A percentile compares a stretch with the other conserved stretches of the same genome.
These are phyloP conservation scores for Leistus spinibarbis DNA, from an alignment of 2,888 invertebrate genomes.

Conservation along the genomic window DNA sequence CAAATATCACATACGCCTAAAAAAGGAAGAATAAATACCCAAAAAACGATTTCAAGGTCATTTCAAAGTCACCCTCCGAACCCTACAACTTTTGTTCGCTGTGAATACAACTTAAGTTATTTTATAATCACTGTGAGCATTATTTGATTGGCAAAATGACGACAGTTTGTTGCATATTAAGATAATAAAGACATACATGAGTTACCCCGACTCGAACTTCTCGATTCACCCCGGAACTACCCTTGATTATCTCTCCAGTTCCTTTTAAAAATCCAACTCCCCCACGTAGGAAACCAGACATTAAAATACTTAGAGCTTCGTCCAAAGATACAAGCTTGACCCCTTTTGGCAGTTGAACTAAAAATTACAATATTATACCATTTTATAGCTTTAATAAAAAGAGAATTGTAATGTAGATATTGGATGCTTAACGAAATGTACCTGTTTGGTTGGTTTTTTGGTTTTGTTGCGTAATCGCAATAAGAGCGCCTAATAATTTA, in stretches of 20 bases:
- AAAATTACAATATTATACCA: constrained; percentile 41
- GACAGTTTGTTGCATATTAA: too few relatives aligned
- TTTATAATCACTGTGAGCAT: background rate
- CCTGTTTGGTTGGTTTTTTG: constrained; percentile 61
- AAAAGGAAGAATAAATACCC: constrained; percentile 47
- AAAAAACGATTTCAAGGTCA: too few relatives aligned
- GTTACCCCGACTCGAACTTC: constrained; percentile 98
- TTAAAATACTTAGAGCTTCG: constrained; percentile 87
- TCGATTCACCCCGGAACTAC: constrained; percentile 88
- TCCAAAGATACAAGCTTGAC: constrained; percentile 79
- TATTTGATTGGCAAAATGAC: background rate
- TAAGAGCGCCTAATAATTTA: constrained; percentile 84
- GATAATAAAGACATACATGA: constrained; percentile 69
- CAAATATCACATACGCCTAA: constrained; percentile 94
- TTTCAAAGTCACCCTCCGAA: constrained; percentile 23
- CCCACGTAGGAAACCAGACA: constrained; percentile 93
- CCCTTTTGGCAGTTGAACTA: constrained; percentile 66
- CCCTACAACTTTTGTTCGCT: too few relatives aligned
- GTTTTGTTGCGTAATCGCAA: constrained; percentile 83
- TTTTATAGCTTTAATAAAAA: too few relatives aligned
- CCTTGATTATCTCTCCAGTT: constrained; percentile 93
- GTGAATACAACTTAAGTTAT: constrained; percentile 26
- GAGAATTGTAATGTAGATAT: background rate
- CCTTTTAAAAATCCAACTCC: constrained; percentile 94
- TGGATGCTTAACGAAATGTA: constrained; percentile 41